Evolutionary conservation across 2,797 vertebrate genomes (phyloP), one percentile per base, ranked within the genome.

Genomic region (Sebastiscus albofasciatus): DNA sequence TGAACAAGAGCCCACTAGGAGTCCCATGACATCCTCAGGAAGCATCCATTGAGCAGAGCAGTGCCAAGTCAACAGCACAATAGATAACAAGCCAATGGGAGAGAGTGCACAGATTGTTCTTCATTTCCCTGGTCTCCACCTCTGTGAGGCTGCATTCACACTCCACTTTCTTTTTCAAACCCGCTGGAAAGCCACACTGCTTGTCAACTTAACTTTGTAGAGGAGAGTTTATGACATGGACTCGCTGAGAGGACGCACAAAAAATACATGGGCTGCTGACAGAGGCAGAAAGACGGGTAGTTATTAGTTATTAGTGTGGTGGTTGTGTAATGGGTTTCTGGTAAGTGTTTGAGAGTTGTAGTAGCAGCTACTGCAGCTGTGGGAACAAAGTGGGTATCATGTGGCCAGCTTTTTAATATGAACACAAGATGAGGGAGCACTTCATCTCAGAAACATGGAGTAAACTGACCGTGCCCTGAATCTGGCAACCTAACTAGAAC

Each of bases 21-120:
- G 42, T 88, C 34, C 65, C 79, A 67, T 74, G 68, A 87, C 86
- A 88, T 93, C 89, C 88, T 90, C 90, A 94, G 94, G 94, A 95
- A 93, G 80, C 69, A 68, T 86, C 78, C 77, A 61, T 79, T 62
- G 65, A 56, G 75, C 39, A 13, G 70, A 59, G 61, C 80, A 42
- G 26, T 27, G 72, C 80, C 88, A 90, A 85, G 52, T 75, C 68
- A 77, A 72, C 62, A 77, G 54, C 61, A 60, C 67, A 61, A 82
- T 24, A 88, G 85, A 88, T 83, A 87, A 54, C 33, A 73, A 75
- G 55, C 20, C 20, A 74, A 66, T 61, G 31, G 39, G 55, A 83
- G 72, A 80, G 72, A 61, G 64, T 26, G 27, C 67, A 66, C 34
- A 60, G 52, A 78, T 66, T 82, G 46, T 75, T 64, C 13, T 64